These are phyloP conservation scores for Danaus plexippus DNA, from an alignment of 1,140 invertebrate species.

Conservation along the genomic window DNA sequence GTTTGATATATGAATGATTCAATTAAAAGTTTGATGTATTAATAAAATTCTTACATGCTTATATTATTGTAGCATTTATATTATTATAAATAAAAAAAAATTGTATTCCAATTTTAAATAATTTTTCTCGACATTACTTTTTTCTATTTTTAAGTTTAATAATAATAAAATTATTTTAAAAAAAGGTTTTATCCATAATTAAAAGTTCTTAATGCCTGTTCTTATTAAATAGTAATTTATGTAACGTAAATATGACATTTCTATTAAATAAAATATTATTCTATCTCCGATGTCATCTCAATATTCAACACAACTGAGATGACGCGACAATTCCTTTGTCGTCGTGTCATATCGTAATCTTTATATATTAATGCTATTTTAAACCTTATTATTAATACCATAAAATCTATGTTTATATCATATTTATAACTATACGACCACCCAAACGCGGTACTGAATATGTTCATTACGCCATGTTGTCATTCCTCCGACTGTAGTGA, in stretches of 20 bases:
- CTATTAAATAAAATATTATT: slow-evolving; percentile 16
- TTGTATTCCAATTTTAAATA: no score
- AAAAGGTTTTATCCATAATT: no score
- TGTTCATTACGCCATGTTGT: slow-evolving; percentile 31
- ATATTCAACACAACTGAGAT: slow-evolving; percentile 27
- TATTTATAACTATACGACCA: slow-evolving; percentile 28
- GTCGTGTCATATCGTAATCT: slow-evolving; percentile 24
- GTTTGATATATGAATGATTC: slow-evolving; percentile 30
- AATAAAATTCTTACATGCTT: no score
- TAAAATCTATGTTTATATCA: slow-evolving; percentile 8
- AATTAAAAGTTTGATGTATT: no score
- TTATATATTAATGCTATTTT: slow-evolving; percentile 5
- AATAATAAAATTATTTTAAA: no score
- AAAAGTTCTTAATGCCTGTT: no score
- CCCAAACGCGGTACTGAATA: slow-evolving; percentile 34
- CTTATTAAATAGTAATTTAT: no score
- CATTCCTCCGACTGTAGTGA: slow-evolving; percentile 19
- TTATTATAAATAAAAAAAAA: no score
- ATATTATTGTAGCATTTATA: no score
- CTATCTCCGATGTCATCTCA: slow-evolving; percentile 20
- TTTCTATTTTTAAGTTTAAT: no score
- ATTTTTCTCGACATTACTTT: no score
- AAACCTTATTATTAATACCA: slow-evolving; percentile 5
- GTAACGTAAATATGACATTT: no score
- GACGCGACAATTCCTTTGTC: slow-evolving; percentile 38